Conservation (phyloP, 2,113 vertebrate species). For the Aspidoscelis tigris region DNA sequence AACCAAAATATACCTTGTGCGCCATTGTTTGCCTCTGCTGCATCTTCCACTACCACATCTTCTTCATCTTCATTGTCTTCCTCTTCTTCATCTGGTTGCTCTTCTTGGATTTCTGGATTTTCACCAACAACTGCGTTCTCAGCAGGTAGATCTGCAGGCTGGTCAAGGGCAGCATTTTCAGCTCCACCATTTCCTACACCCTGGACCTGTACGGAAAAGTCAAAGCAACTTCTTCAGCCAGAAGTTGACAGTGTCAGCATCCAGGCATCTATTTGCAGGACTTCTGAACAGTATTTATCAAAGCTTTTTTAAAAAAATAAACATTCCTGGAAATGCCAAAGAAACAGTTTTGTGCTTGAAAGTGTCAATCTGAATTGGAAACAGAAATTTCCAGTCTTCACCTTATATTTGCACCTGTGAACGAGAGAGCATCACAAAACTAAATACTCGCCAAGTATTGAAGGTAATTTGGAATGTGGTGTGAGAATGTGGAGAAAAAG, state of each 20-base stretch:
- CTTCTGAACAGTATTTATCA: not conserved
- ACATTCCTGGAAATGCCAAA: not conserved
- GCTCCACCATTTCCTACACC: constrained; percentile 80
- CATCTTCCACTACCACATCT: constrained; percentile 89
- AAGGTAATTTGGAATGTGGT: not conserved
- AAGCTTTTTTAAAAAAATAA: not conserved
- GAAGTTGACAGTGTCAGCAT: not conserved
- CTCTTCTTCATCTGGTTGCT: constrained; percentile 88
- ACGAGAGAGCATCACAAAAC: no score
- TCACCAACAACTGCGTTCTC: constrained; percentile 88
- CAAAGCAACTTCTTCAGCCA: constrained; percentile 5
- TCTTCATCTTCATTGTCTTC: constrained; percentile 92
- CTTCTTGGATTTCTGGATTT: constrained; percentile 86
- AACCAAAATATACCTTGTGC: constrained; percentile 83
- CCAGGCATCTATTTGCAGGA: not conserved
- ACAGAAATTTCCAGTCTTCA: not conserved
- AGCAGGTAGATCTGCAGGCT: constrained; percentile 82
- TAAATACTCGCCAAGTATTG: no score
- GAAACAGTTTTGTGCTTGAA: not conserved
- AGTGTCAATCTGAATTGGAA: not conserved
- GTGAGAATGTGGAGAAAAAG: no score
- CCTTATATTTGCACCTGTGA: no score
- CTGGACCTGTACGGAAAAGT: constrained; percentile 74
- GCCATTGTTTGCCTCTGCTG: constrained; percentile 88
- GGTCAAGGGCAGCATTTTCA: constrained; percentile 82